Conservation (phyloP, 2,888 invertebrate genomes). For the Tromatobia lineatoria region DNA sequence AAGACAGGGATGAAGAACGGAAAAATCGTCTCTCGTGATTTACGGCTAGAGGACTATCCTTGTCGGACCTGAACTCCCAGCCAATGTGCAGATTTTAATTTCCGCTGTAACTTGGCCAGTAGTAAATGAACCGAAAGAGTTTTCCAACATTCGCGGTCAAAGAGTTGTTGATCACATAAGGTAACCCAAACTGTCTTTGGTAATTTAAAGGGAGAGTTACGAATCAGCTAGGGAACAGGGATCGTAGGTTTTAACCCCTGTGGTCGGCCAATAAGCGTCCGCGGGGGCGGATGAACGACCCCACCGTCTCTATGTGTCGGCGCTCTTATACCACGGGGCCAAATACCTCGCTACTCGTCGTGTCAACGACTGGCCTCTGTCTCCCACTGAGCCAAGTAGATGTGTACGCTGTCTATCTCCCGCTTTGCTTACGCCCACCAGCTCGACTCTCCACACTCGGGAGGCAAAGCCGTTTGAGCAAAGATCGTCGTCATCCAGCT, state of each 20-base stretch:
- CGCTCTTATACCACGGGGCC: slow-evolving; percentile 13
- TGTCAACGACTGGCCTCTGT: slow-evolving; percentile 46
- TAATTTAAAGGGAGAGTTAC: slow-evolving; percentile 29
- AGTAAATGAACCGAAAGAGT: background rate
- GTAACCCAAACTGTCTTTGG: slow-evolving; percentile 16
- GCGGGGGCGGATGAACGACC: slow-evolving; percentile 46
- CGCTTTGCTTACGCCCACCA: slow-evolving; percentile 45
- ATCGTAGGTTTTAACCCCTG: slow-evolving; percentile 37
- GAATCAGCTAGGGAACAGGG: background rate
- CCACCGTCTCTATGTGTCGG: background rate
- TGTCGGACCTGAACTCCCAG: background rate
- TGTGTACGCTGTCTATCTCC: slow-evolving; percentile 8
- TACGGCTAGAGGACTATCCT: slow-evolving; percentile 13
- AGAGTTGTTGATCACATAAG: background rate
- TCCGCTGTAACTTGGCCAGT: slow-evolving; percentile 3
- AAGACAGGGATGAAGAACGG: slow-evolving; percentile 12
- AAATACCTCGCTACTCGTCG: slow-evolving; percentile 34
- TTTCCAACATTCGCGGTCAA: slow-evolving; percentile 7
- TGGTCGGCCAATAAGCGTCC: slow-evolving; percentile 45
- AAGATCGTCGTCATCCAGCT: slow-evolving; percentile 52
- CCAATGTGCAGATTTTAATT: slow-evolving; percentile 19
- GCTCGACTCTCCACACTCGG: slow-evolving; percentile 19
- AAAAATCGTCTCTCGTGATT: slow-evolving; percentile 24
- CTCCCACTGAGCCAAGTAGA: slow-evolving; percentile 1
- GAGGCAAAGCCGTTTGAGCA: slow-evolving; percentile 42